A percentile compares a stretch with the other conserved stretches of the same genome.
Evolutionary conservation across 2,113 vertebrate genomes (phyloP).

Genomic region (Rhagologus leucostigma): DNA sequence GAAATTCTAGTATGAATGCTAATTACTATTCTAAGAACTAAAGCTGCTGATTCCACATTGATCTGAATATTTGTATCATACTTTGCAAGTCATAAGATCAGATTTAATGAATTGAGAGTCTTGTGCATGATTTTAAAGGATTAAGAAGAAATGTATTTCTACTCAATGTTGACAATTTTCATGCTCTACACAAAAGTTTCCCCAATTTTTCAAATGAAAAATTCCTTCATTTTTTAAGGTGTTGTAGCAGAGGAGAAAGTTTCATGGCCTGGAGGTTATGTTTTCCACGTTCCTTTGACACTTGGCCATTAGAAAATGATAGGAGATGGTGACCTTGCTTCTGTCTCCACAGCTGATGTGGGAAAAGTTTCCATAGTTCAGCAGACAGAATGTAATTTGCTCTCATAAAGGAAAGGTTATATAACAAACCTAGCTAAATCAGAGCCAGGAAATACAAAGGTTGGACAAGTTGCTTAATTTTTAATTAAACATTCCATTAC

Average conservation of each 20-base stretch:
- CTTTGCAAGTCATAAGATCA: background rate
- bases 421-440: background rate
- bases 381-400: background rate
- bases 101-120: background rate
- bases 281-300: background rate
- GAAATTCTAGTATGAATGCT: background rate
- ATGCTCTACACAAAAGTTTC: background rate
- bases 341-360: background rate
- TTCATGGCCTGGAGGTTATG: background rate
- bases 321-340: background rate
- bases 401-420: background rate
- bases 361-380: background rate
- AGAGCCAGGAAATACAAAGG: background rate
- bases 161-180: background rate
- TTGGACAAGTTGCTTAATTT: background rate
- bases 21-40: background rate
- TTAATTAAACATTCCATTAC: conserved; percentile 15
- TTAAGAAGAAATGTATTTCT: background rate
- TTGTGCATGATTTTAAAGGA: background rate
- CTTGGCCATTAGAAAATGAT: background rate
- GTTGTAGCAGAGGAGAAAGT: background rate
- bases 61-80: background rate
- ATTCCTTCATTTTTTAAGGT: background rate
- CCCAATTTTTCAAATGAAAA: background rate
- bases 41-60: background rate